Conservation (phyloP, 2,888 invertebrate genomes). For the Chloroclysta siterata region DNA sequence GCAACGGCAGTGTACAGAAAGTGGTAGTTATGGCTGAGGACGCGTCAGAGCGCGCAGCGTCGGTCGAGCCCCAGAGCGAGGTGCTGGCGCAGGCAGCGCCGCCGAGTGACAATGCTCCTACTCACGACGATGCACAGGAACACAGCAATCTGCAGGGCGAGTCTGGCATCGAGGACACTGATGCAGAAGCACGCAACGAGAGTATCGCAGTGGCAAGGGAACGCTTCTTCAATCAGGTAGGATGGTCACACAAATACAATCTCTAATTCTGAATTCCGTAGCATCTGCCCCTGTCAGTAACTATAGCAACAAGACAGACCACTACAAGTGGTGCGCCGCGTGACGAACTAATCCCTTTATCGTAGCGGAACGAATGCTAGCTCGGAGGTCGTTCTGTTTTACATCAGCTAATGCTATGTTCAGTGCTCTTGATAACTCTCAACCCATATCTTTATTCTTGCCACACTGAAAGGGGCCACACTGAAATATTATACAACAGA, state of each 20-base stretch:
- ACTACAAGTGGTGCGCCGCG: conserved; percentile 54
- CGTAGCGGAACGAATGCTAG: conserved; percentile 68
- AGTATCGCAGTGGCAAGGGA: conserved; percentile 77
- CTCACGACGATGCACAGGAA: conserved; percentile 44
- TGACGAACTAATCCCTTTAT: conserved; percentile 75
- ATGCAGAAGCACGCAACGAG: conserved; percentile 61
- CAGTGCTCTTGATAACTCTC: conserved; percentile 59
- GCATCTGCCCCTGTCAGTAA: conserved; percentile 32
- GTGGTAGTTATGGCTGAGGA: conserved; percentile 74
- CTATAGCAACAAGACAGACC: conserved; percentile 57
- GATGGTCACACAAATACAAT: conserved; percentile 18
- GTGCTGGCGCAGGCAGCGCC: conserved; percentile 59
- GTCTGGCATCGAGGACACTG: conserved; percentile 51
- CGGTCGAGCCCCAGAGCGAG: conserved; percentile 63
- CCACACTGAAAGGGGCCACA: conserved; percentile 28
- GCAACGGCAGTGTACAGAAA: conserved; percentile 64
- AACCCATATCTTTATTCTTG: conserved; percentile 58
- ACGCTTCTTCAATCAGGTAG: conserved; percentile 79
- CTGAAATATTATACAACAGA: conserved; percentile 45
- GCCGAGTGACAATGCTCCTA: conserved; percentile 49
- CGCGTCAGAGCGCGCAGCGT: conserved; percentile 63
- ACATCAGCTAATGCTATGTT: conserved; percentile 63
- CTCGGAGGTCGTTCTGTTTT: conserved; percentile 68
- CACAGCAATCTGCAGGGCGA: conserved; percentile 38
- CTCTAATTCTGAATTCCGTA: conserved; percentile 25